Percentiles rank a stretch among this genome's conserved stretches.
Conservation (phyloP, 2,797 vertebrate genomes). For the Poeciliopsis paucimaculata region DNA sequence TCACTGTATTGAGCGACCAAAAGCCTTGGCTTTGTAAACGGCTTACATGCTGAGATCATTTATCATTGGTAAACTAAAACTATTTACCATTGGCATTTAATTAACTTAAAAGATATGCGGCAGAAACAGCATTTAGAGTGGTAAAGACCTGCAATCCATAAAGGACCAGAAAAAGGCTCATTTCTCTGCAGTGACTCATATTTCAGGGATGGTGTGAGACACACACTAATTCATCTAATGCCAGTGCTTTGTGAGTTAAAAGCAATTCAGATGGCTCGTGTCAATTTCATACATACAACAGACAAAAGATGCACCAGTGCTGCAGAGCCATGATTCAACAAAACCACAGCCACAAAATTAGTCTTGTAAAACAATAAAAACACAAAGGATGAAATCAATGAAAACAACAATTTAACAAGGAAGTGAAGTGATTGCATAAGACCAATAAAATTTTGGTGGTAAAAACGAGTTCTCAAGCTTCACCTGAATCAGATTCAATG, state of each 20-base stretch:
- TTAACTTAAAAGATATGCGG: constrained; percentile 72
- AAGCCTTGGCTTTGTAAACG: constrained; percentile 51
- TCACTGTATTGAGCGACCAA: constrained; percentile 57
- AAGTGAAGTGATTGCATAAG: background rate
- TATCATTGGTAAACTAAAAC: constrained; percentile 68
- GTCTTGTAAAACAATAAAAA: background rate
- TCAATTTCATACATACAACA: constrained; percentile 14
- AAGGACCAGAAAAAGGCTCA: constrained; percentile 28
- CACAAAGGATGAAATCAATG: background rate
- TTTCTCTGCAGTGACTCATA: constrained; percentile 21
- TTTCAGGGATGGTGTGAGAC: constrained; percentile 26
- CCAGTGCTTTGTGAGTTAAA: constrained; percentile 17
- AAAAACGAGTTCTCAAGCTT: background rate
- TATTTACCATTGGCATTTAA: constrained; percentile 71
- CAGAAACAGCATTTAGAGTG: constrained; percentile 32
- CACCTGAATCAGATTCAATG: background rate
- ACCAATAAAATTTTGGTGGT: background rate
- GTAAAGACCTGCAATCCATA: constrained; percentile 28
- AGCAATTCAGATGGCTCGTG: constrained; percentile 12
- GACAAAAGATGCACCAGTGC: background rate
- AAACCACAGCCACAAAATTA: background rate
- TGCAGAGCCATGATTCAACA: background rate
- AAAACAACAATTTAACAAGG: background rate
- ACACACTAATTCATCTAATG: constrained; percentile 21
- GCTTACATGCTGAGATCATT: constrained; percentile 50